Base-by-base conservation (phyloP, 2,888 invertebrate species). In the Morinoia aosen region DNA sequence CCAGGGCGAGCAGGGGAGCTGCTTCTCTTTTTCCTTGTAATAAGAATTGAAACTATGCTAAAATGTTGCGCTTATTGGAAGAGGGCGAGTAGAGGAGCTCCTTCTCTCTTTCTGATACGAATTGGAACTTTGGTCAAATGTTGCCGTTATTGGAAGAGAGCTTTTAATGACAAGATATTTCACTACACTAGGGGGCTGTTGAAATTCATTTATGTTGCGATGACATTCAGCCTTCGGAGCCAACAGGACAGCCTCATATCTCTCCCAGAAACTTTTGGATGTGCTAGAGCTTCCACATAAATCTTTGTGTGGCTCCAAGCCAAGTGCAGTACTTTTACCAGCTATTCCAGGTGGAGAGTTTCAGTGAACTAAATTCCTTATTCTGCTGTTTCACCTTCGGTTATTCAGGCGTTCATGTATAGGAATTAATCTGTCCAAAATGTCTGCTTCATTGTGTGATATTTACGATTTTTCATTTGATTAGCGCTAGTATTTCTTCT, bases 1-100 rank as follows among this genome's bases (percentile, higher is more conserved):
- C 76, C 7, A 76, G 76, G 8, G 61, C 61, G 96, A 91, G 57
- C 76, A 56, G 19, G n/a, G 40, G 12, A 95, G 93, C 25, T 95
- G 91, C n/a, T 12, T 64, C 5, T n/a, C 40, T 48, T 5, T 48
- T 48, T 48, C 48, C 48, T 16, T 61, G 61, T 2, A 10, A 61
- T 61, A 12, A 12, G 19, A 61, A 19, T 61, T 19, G 61, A 8
- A 61, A 8, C 19, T 19, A 8, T 19, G 96, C 48, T 61, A 3
- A 61, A 61, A 61, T 61, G 61, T 16, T 61, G 25, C 61, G 19
- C 19, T 16, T 61, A 5, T 19, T 61, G 61, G 61, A 61, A 61
- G 48, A 48, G 48, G 48, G 48, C 48, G 48, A 48, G 48, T 5
- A 48, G 48, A 5, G 48, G 48, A 48, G 5, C 48, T 48, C 48